Conservation (phyloP, 2,888 invertebrate genomes). For the Acronicta alni region DNA sequence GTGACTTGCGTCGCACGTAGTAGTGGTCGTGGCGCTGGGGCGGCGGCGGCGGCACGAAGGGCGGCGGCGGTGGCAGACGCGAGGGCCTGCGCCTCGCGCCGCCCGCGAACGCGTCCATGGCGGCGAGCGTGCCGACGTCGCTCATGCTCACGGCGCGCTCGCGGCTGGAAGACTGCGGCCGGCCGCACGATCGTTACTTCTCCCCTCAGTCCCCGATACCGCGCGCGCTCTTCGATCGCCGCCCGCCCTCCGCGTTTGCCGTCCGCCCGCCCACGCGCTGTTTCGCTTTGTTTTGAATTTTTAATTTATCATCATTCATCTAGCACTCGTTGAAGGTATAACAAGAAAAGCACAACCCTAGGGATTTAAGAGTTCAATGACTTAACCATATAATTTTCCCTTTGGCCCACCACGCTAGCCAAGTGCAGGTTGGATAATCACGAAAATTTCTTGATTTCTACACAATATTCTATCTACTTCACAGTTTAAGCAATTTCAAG, state of each 20-base stretch:
- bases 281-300: constrained; percentile 87
- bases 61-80: constrained; percentile 86
- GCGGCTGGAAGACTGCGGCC: constrained; percentile 87
- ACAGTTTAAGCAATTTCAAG: too few relatives aligned
- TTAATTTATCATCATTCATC: constrained; percentile 87
- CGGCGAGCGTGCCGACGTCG: constrained; percentile 89
- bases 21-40: constrained; percentile 85
- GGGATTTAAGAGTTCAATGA: constrained; percentile 64
- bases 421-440: too few relatives aligned
- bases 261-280: constrained; percentile 82
- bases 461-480: too few relatives aligned
- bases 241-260: constrained; percentile 83
- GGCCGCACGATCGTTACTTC: constrained; percentile 77
- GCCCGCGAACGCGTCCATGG: constrained; percentile 88
- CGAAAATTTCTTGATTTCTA: too few relatives aligned
- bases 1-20: constrained; percentile 88
- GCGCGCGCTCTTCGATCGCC: constrained; percentile 87
- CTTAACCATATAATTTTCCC: too few relatives aligned
- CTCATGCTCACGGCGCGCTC: constrained; percentile 87
- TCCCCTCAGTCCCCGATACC: constrained; percentile 75
- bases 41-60: constrained; percentile 85
- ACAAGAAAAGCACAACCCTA: constrained; percentile 70
- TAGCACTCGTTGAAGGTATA: constrained; percentile 71
- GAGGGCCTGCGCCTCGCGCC: constrained; percentile 85
- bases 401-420: too few relatives aligned